A percentile compares a stretch with the other conserved stretches of the same genome.
Conservation (phyloP, 2,888 invertebrate genomes). For the Eupithecia abbreviata region DNA sequence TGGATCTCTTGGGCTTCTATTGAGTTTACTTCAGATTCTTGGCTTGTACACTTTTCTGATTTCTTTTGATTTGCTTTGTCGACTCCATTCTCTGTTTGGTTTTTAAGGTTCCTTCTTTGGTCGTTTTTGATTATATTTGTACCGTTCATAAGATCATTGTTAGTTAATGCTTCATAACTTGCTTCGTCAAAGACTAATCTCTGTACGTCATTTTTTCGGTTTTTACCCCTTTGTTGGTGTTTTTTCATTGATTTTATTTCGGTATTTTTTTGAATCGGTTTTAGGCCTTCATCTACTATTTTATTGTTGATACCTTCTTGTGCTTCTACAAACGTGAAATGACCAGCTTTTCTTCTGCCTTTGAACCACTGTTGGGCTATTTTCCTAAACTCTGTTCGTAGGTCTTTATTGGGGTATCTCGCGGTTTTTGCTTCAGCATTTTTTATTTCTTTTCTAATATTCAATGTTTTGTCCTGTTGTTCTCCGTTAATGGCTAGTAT, state of each 20-base stretch:
- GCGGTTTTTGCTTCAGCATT: neutral
- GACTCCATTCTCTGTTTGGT: neutral
- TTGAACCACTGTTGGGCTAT: neutral
- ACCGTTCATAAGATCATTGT: neutral
- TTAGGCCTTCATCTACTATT: neutral
- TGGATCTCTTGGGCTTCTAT: slow-evolving; percentile 1
- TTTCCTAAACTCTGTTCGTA: neutral
- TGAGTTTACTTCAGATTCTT: neutral
- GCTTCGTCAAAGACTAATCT: neutral
- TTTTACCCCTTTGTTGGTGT: neutral
- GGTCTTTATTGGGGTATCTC: neutral
- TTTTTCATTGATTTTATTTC: neutral
- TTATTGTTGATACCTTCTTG: neutral
- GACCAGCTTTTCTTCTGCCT: neutral
- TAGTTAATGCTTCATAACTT: neutral
- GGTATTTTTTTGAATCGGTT: neutral
- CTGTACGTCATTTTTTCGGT: neutral
- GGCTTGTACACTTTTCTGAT: neutral
- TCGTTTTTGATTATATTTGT: neutral
- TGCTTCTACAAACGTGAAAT: neutral
- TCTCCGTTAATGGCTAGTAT: neutral
- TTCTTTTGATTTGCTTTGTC: neutral
- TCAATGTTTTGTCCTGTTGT: neutral
- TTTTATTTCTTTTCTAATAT: neutral
- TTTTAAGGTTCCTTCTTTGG: neutral